phyloP scores from a whole-genome alignment of 1,140 invertebrate species.

The Drosophila santomea region DNA sequence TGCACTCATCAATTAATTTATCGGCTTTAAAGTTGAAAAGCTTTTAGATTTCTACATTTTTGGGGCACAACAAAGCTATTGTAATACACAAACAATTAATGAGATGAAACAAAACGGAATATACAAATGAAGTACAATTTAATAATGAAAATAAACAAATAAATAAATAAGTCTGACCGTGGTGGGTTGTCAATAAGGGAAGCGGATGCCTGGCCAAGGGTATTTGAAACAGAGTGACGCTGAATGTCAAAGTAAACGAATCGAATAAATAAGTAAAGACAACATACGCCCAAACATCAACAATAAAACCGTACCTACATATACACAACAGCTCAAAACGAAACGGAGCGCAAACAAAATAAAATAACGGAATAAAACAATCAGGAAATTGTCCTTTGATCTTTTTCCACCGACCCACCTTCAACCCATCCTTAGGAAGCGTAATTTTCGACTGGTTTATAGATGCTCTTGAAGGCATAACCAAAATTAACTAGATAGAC shows the following conservation, averaged over 20 bases:
- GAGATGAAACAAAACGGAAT: constrained; percentile 45
- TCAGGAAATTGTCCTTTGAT: constrained; percentile 83
- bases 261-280: constrained; percentile 71
- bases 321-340: constrained; percentile 7
- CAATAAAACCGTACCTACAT: constrained; percentile 36
- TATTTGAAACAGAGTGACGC: constrained; percentile 5
- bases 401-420: constrained; percentile 51
- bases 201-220: background rate
- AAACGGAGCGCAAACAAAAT: constrained; percentile 69
- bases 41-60: background rate
- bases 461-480: constrained; percentile 62
- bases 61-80: background rate
- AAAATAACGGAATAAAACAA: constrained; percentile 82
- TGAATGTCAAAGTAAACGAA: constrained; percentile 64
- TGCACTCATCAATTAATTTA: constrained; percentile 47
- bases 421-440: constrained; percentile 34
- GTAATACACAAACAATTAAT: constrained; percentile 1
- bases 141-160: constrained; percentile 73
- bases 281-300: constrained; percentile 69
- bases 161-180: constrained; percentile 54
- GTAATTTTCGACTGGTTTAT: constrained; percentile 36
- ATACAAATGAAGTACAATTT: constrained; percentile 67
- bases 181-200: constrained; percentile 9
- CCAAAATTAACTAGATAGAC: constrained; percentile 67
- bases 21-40: constrained; percentile 23